These are phyloP conservation scores for Ictalurus punctatus DNA, from an alignment of 2,113 vertebrate genomes.

Conservation along the genomic window DNA sequence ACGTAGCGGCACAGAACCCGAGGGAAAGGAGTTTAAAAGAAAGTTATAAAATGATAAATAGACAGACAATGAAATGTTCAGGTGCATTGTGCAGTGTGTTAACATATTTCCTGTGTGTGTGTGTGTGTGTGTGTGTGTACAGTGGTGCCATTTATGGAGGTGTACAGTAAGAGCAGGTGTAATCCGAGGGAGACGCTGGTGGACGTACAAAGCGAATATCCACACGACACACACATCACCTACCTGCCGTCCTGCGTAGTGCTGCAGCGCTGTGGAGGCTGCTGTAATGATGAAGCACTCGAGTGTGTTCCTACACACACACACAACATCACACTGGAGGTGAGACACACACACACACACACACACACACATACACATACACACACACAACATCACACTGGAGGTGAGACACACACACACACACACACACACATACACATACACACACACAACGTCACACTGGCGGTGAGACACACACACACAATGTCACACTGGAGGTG, in stretches of 20 bases:
- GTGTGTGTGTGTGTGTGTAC: slow-evolving; percentile 14
- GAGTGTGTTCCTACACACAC: slow-evolving; percentile 86
- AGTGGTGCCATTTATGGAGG: slow-evolving; percentile 85
- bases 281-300: slow-evolving; percentile 85
- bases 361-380: not conserved
- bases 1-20: no score
- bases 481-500: no score
- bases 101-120: not conserved
- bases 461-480: no score
- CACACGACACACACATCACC: slow-evolving; percentile 84
- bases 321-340: slow-evolving; percentile 88
- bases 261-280: slow-evolving; percentile 87
- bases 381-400: not conserved
- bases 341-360: slow-evolving; percentile 56
- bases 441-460: no score
- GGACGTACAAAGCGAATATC: slow-evolving; percentile 90
- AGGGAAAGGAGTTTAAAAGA: no score
- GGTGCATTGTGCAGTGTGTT: not conserved
- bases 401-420: no score
- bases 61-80: no score
- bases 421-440: no score
- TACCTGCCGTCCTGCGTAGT: slow-evolving; percentile 90
- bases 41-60: no score
- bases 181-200: slow-evolving; percentile 86
- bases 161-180: slow-evolving; percentile 84